phyloP scores from a whole-genome alignment of 2,113 vertebrate genomes.

The Cyphotilapia sp. region DNA sequence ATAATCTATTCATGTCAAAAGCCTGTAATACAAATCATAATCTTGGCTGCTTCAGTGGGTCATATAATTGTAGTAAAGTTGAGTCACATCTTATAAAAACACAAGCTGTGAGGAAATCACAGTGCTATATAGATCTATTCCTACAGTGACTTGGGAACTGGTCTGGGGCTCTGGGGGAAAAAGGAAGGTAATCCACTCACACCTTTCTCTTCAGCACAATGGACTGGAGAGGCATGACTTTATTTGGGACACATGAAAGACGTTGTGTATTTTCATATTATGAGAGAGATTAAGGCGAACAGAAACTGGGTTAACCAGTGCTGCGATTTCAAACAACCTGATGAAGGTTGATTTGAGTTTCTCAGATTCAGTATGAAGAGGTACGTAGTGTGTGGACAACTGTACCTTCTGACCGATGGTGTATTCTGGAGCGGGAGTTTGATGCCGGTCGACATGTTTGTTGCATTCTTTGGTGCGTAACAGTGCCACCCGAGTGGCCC shows the following conservation, averaged over 20 bases:
- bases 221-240: neutral
- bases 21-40: too few relatives aligned
- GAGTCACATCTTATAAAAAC: too few relatives aligned
- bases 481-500: accelerated
- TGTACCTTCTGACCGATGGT: neutral
- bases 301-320: neutral
- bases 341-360: neutral
- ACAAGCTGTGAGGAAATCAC: neutral
- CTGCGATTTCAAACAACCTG: accelerated
- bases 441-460: accelerated
- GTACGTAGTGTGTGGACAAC: neutral
- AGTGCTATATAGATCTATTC: neutral
- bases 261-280: neutral
- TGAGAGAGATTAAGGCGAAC: accelerated
- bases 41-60: too few relatives aligned
- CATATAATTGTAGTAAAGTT: too few relatives aligned
- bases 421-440: neutral
- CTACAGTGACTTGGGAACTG: neutral
- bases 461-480: accelerated
- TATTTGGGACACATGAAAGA: neutral
- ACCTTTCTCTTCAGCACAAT: neutral
- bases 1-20: too few relatives aligned
- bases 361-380: neutral
- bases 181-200: accelerated
- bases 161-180: neutral